Conservation (phyloP, 1,140 invertebrate genomes). For the Belonocnema kinseyi region DNA sequence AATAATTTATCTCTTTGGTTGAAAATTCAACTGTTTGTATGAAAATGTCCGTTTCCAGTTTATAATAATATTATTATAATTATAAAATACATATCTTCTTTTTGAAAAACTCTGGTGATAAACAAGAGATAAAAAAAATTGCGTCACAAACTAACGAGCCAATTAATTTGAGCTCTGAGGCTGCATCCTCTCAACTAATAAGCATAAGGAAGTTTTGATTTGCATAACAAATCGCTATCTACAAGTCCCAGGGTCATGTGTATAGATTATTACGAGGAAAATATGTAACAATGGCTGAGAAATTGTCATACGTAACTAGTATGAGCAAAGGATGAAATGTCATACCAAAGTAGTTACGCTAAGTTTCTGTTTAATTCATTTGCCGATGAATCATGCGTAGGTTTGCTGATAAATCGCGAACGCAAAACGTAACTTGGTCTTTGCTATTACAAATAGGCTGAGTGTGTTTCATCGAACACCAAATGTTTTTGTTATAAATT, state of each 20-base stretch:
- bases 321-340: conserved; percentile 37
- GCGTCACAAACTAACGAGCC: background rate
- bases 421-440: conserved; percentile 33
- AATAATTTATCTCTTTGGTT: no score
- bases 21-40: no score
- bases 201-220: conserved; percentile 29
- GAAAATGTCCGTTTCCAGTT: no score
- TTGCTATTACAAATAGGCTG: conserved; percentile 41
- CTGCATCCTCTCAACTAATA: conserved; percentile 20
- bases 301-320: conserved; percentile 20
- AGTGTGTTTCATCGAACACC: conserved; percentile 51
- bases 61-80: no score
- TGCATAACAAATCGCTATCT: conserved; percentile 23
- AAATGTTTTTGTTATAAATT: conserved; percentile 56
- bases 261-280: conserved; percentile 18
- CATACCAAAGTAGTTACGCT: conserved; percentile 43
- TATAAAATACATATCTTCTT: no score
- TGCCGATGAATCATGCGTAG: conserved; percentile 32
- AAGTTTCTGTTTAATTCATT: conserved; percentile 47
- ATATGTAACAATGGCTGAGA: conserved; percentile 26
- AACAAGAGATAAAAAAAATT: conserved; percentile 28
- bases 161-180: conserved; percentile 21
- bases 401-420: conserved; percentile 43
- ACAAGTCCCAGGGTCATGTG: background rate
- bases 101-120: background rate